These are phyloP conservation scores for Malthinus flaveolus DNA, from an alignment of 2,888 invertebrate genomes.

Conservation along the genomic window DNA sequence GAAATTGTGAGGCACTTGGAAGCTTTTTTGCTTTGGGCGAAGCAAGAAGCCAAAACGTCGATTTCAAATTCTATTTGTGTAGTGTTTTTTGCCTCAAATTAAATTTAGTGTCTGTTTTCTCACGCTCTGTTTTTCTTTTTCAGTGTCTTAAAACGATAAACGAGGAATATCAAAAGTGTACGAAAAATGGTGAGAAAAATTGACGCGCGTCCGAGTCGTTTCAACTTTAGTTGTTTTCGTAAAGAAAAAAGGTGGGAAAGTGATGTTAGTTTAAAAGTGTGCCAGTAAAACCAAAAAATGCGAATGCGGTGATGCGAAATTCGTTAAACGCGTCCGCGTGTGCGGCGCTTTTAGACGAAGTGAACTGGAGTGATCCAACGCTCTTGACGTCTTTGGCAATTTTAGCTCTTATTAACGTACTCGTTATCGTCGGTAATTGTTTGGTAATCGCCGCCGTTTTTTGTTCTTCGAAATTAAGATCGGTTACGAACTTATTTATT, in stretches of 20 bases:
- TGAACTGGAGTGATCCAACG: slow-evolving; percentile 80
- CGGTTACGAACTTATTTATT: slow-evolving; percentile 96
- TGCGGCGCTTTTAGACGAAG: slow-evolving; percentile 77
- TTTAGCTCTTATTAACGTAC: slow-evolving; percentile 81
- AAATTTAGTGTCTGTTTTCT: too few relatives aligned
- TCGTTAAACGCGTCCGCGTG: slow-evolving; percentile 81
- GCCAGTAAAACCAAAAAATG: slow-evolving; percentile 21
- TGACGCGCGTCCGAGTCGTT: slow-evolving; percentile 10
- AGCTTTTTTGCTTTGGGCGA: slow-evolving; percentile 1
- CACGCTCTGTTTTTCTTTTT: too few relatives aligned
- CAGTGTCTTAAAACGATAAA: too few relatives aligned
- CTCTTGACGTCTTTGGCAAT: slow-evolving; percentile 76
- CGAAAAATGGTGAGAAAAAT: slow-evolving; percentile 20
- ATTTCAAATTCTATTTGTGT: slow-evolving; percentile 9
- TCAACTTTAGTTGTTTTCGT: slow-evolving; percentile 12
- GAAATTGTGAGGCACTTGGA: slow-evolving; percentile 8
- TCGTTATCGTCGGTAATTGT: slow-evolving; percentile 89
- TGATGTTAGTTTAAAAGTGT: slow-evolving; percentile 20
- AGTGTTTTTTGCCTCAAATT: too few relatives aligned
- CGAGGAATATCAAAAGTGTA: too few relatives aligned
- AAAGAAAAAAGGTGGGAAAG: slow-evolving; percentile 16
- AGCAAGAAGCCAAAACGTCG: slow-evolving; percentile 6
- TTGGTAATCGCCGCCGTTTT: slow-evolving; percentile 92
- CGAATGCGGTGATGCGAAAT: slow-evolving; percentile 63
- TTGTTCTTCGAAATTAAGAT: slow-evolving; percentile 87